Evolutionary conservation across 2,888 invertebrate genomes (phyloP).

Genomic region (Drosophila birchii): DNA sequence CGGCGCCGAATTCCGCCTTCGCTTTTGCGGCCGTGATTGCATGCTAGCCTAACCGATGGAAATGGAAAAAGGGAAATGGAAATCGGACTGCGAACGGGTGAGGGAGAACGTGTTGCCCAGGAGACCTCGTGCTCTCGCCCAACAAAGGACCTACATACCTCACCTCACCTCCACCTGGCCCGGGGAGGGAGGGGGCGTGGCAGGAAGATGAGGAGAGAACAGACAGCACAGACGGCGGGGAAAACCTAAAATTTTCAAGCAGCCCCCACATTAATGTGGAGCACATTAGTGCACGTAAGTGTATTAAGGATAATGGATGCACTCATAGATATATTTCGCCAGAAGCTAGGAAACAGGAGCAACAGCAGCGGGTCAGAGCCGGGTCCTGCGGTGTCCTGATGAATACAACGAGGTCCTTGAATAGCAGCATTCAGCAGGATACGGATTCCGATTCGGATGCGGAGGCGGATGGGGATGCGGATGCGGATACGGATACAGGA

Average conservation of each 20-base stretch:
- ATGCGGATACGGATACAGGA: background rate
- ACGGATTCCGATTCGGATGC: background rate
- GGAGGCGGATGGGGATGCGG: background rate
- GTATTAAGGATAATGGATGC: conserved; percentile 80
- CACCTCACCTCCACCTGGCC: background rate
- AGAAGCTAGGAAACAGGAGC: conserved; percentile 14
- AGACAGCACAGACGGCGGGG: conserved; percentile 11
- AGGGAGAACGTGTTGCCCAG: conserved; percentile 58
- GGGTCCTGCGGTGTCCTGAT: conserved; percentile 6
- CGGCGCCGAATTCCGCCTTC: conserved; percentile 5
- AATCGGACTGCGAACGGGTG: background rate
- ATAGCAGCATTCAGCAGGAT: conserved; percentile 21
- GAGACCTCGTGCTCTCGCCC: conserved; percentile 32
- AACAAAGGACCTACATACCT: conserved; percentile 24
- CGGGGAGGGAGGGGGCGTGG: conserved; percentile 2
- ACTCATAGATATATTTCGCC: conserved; percentile 77
- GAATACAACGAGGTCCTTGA: conserved; percentile 19
- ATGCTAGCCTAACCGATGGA: conserved; percentile 16
- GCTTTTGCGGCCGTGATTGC: conserved; percentile 27
- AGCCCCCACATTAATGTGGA: conserved; percentile 72
- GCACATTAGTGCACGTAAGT: conserved; percentile 72
- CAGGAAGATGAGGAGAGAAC: background rate
- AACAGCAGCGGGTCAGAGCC: background rate
- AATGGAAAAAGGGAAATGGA: conserved; percentile 33
- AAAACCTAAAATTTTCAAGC: conserved; percentile 65